Evolutionary conservation across 1,140 invertebrate species (phyloP), one percentile per base, ranked within the genome.

Genomic region (Tigriopus japonicus): DNA sequence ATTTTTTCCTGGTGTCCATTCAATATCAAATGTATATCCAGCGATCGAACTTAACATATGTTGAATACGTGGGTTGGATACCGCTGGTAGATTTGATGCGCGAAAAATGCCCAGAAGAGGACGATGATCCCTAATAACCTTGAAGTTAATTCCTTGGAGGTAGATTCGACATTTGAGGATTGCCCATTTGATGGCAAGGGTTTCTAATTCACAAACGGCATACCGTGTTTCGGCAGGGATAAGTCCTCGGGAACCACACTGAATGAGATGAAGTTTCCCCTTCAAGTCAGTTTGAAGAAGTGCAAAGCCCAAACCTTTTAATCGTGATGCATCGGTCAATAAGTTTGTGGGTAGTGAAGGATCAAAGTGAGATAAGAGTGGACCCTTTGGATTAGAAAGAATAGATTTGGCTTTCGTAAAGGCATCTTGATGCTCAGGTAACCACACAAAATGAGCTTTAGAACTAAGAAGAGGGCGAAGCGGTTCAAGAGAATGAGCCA

Each of bases 81-180:
- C 21, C 2, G 45, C 3, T 5, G 15, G 15, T 5, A 49, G n/a
- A 49, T 49, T 17, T 49, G 6, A 17, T 2, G 15, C 21, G 3
- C 21, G n/a, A 49, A 49, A 17, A 17, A 49, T 21, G 2, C 45
- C 45, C n/a, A 17, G 3, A 17, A 49, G 19, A 5, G 45, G 45
- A 17, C 21, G n/a, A 12, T 49, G 45, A 56, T 68, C 68, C 0
- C 66, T 70, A n/a, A 71, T 55, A 9, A 73, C 66, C 55, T 67
- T 69, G 53, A 73, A 70, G 23, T 66, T 6, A 35, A 68, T 68
- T 6, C 69, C 72, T 21, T 69, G 60, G 0, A 75, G 72, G 69
- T 76, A 75, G 21, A 73, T 72, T 69, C 68, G 71, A 70, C 75
- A 76, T 73, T 67, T 71, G 71, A 71, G 0, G 9, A 73, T 41